Percentiles rank a stretch among this genome's conserved stretches.
phyloP scores from a whole-genome alignment of 2,888 invertebrate species.

The Lithodes maja region DNA sequence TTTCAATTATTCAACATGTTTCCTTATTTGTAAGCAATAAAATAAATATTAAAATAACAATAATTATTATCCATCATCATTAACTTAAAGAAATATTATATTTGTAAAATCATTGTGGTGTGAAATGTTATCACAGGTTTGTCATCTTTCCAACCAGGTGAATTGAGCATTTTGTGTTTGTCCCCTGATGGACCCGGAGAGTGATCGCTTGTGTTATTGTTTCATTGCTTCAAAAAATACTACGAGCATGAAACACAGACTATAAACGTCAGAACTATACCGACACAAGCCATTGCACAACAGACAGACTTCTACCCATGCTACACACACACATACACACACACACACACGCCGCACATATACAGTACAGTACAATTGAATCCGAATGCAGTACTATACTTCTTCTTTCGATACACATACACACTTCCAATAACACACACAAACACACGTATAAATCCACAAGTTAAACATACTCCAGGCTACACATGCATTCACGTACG shows the following conservation, averaged over 20 bases:
- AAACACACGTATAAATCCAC: not conserved
- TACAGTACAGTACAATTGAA: not conserved
- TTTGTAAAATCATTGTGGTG: not conserved
- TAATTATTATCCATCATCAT: no score
- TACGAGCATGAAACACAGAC: slow-evolving; percentile 3
- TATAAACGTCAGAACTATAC: slow-evolving; percentile 14
- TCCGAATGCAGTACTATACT: not conserved
- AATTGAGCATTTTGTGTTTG: not conserved
- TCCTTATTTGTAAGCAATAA: no score
- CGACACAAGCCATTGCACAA: not conserved
- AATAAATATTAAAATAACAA: no score
- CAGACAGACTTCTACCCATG: slow-evolving; percentile 12
- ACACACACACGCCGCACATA: slow-evolving; percentile 12
- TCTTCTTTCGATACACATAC: not conserved
- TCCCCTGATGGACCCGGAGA: not conserved
- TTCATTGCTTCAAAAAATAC: slow-evolving; percentile 17
- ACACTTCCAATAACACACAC: slow-evolving; percentile 21
- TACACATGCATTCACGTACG: slow-evolving; percentile 4
- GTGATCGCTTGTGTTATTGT: slow-evolving; percentile 1
- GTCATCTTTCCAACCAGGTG: not conserved
- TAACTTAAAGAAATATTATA: no score
- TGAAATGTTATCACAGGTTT: not conserved
- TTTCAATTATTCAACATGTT: no score
- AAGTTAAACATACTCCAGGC: no score
- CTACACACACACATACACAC: slow-evolving; percentile 6